Evolutionary conservation across 2,888 invertebrate genomes (phyloP).

Genomic region (Euzophera pinguis): DNA sequence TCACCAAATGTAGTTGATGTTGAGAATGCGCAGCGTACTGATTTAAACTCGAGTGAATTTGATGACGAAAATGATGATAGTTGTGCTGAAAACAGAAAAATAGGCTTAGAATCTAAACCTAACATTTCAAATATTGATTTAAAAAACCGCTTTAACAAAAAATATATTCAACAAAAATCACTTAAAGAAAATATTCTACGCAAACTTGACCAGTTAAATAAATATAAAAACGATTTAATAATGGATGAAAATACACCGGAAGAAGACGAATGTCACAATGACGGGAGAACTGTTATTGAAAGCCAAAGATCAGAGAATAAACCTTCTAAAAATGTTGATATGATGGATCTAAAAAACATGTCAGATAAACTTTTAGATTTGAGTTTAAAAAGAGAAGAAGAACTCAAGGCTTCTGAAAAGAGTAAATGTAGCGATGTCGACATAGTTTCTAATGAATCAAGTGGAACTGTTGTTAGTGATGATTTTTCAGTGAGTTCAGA

Average conservation of each 20-base stretch:
- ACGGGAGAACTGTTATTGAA: slow-evolving; percentile 8
- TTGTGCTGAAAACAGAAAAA: slow-evolving; percentile 13
- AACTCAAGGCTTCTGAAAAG: neutral
- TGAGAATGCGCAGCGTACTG: neutral
- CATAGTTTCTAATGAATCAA: neutral
- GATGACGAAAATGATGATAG: neutral
- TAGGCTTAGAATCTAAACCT: neutral
- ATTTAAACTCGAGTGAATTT: neutral
- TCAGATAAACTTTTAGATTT: slow-evolving; percentile 47
- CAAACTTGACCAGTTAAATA: slow-evolving; percentile 35
- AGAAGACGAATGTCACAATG: slow-evolving; percentile 6
- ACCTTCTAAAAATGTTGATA: slow-evolving; percentile 19
- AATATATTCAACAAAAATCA: slow-evolving; percentile 17
- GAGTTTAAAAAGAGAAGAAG: slow-evolving; percentile 16
- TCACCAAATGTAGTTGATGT: no score
- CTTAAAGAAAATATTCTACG: slow-evolving; percentile 35
- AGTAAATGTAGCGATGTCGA: slow-evolving; percentile 5
- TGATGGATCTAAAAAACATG: slow-evolving; percentile 51
- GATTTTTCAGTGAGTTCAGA: neutral
- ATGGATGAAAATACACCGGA: neutral
- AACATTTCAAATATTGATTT: neutral
- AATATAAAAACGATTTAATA: slow-evolving; percentile 18
- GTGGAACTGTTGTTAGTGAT: neutral
- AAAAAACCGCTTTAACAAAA: neutral
- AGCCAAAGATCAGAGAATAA: slow-evolving; percentile 6